Evolutionary conservation across 1,140 invertebrate species (phyloP).

Genomic region (Aricia agestis): DNA sequence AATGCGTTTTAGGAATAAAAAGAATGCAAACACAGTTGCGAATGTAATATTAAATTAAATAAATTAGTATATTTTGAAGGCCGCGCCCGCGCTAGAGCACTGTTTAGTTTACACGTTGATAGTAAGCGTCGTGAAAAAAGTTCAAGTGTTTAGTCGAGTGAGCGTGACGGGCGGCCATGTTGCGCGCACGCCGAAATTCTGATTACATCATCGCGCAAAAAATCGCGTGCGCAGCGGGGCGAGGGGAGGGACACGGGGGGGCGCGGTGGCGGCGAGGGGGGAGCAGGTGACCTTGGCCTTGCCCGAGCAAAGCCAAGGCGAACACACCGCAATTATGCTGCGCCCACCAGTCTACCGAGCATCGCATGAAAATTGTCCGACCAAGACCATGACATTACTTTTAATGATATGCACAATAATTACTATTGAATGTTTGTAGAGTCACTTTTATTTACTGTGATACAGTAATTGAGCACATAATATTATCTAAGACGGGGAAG

Average conservation of each 20-base stretch:
- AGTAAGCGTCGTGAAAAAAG: constrained; percentile 21
- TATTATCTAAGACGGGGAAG: too few species aligned
- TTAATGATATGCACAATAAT: constrained; percentile 2
- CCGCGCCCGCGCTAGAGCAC: not conserved
- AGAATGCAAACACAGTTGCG: too few species aligned
- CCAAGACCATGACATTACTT: constrained; percentile 15
- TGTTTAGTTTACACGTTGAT: constrained; percentile 4
- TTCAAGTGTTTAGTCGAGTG: constrained; percentile 29
- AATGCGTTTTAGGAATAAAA: too few species aligned
- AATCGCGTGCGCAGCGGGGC: constrained; percentile 50
- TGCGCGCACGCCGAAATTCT: constrained; percentile 60
- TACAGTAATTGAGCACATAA: too few species aligned
- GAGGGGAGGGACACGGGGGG: constrained; percentile 23
- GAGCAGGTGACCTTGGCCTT: constrained; percentile 59
- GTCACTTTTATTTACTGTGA: too few species aligned
- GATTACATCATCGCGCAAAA: constrained; percentile 72
- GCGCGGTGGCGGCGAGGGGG: constrained; percentile 15
- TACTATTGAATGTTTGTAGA: constrained; percentile 1
- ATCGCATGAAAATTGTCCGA: constrained; percentile 11
- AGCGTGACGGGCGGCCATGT: constrained; percentile 56
- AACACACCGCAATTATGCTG: constrained; percentile 58
- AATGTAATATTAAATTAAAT: not conserved
- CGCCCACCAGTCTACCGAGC: constrained; percentile 58
- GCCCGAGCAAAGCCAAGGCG: constrained; percentile 60
- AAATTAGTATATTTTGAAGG: constrained; percentile 9